Evolutionary conservation across 2,888 invertebrate species (phyloP).

Genomic region (Hylaea fasciaria): DNA sequence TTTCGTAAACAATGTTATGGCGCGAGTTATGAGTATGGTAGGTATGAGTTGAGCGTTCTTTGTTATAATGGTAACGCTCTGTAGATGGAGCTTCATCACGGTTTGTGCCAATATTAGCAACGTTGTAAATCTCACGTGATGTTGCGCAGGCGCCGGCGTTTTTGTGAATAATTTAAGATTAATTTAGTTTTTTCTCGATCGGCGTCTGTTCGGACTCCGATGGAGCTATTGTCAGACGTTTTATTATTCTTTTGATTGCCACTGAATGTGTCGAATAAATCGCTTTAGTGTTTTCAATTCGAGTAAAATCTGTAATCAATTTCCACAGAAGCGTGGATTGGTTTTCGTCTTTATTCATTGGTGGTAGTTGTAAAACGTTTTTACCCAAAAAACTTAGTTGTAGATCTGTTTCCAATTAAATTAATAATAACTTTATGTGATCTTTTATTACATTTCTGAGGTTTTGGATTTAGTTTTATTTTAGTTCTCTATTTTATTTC

Average conservation of each 20-base stretch:
- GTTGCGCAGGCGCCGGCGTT: constrained; percentile 32
- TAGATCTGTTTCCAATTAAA: too few relatives aligned
- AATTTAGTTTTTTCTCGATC: constrained; percentile 35
- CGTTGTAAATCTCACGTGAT: constrained; percentile 36
- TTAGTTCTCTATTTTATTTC: too few relatives aligned
- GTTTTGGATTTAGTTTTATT: too few relatives aligned
- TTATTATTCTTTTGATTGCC: constrained; percentile 31
- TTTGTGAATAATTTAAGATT: constrained; percentile 38
- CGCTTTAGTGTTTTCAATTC: constrained; percentile 8
- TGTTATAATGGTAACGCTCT: constrained; percentile 13
- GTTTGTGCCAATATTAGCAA: constrained; percentile 20
- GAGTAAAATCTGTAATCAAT: constrained; percentile 14
- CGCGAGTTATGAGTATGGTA: too few relatives aligned
- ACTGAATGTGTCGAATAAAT: constrained; percentile 34
- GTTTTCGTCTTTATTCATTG: constrained; percentile 22
- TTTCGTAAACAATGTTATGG: constrained; percentile 11
- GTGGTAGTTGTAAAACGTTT: background rate
- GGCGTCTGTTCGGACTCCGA: constrained; percentile 28
- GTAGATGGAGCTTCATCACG: constrained; percentile 16
- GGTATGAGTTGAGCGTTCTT: too few relatives aligned
- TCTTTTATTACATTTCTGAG: too few relatives aligned
- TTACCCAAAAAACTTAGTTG: background rate
- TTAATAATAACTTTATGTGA: too few relatives aligned
- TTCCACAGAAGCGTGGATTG: constrained; percentile 8
- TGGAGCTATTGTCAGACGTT: constrained; percentile 30